These are phyloP conservation scores for Trididemnum clinides DNA, from an alignment of 23 tunicate genomes.

Conservation along the genomic window DNA sequence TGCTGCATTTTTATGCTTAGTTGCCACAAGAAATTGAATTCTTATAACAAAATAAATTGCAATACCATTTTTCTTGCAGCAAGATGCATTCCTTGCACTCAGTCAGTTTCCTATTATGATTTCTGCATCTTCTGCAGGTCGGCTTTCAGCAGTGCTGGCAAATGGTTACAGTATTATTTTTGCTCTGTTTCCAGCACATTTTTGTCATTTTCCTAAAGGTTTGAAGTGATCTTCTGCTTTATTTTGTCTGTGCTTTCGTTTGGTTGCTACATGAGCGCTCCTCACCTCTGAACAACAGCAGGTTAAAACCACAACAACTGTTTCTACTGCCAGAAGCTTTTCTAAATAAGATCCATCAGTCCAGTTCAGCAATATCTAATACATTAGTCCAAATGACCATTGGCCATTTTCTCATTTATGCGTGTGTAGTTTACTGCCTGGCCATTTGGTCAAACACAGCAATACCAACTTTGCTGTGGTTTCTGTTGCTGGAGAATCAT, in stretches of 20 bases:
- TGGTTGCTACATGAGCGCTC: constrained; percentile 12
- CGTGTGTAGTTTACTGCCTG: too few relatives aligned
- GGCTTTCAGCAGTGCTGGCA: constrained; percentile 11
- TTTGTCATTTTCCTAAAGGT: neutral
- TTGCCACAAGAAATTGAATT: neutral
- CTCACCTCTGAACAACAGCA: neutral
- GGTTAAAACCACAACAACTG: neutral
- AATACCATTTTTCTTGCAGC: neutral
- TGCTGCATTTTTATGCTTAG: neutral
- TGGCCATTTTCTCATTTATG: too few relatives aligned
- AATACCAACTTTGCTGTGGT: too few relatives aligned
- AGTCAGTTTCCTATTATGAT: neutral
- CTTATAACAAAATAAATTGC: neutral
- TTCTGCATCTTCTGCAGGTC: neutral
- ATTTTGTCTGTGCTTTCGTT: neutral
- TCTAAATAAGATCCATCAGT: too few relatives aligned
- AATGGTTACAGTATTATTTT: constrained; percentile 13
- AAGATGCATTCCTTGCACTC: neutral
- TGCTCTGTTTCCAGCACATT: constrained; percentile 14
- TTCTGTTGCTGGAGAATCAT: too few relatives aligned
- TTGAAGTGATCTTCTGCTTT: neutral
- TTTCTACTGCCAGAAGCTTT: too few relatives aligned
- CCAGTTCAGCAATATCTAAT: too few relatives aligned
- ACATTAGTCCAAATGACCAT: too few relatives aligned
- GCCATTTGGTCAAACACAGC: too few relatives aligned